Evolutionary conservation across 2,888 invertebrate genomes (phyloP).

Genomic region (Xestia rhomboidea): DNA sequence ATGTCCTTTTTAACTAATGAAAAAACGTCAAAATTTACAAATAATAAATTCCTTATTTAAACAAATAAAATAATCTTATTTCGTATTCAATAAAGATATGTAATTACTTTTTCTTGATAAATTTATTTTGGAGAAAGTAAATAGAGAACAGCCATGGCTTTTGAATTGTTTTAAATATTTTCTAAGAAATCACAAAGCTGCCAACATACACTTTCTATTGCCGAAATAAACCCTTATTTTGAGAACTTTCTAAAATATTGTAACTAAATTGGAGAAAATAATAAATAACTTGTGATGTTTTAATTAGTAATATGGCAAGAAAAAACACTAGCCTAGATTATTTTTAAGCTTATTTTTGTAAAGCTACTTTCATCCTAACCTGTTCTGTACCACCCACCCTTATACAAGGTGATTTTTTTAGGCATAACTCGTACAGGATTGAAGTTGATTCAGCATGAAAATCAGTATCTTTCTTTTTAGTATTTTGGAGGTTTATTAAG

Average conservation of each 20-base stretch:
- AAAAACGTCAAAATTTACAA: conserved; percentile 57
- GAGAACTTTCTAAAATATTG: background rate
- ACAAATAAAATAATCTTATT: conserved; percentile 27
- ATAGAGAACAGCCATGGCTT: conserved; percentile 1
- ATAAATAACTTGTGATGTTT: conserved; percentile 64
- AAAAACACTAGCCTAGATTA: conserved; percentile 60
- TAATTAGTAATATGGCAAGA: conserved; percentile 70
- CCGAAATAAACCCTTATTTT: background rate
- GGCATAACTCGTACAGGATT: background rate
- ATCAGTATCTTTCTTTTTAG: background rate
- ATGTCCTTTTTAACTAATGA: conserved; percentile 47
- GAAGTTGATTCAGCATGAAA: background rate
- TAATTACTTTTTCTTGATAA: conserved; percentile 9
- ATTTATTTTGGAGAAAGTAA: conserved; percentile 13
- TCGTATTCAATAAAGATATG: conserved; percentile 23
- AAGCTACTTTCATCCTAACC: conserved; percentile 21
- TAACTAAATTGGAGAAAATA: conserved; percentile 21
- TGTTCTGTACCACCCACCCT: conserved; percentile 23
- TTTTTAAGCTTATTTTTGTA: conserved; percentile 41
- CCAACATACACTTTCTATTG: background rate
- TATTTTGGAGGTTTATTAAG: background rate
- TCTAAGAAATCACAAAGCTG: background rate
- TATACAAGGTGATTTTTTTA: background rate
- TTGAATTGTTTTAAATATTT: background rate
- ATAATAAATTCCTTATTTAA: conserved; percentile 47